Conservation (phyloP, 2,888 invertebrate genomes). For the Tethea ocularis region DNA sequence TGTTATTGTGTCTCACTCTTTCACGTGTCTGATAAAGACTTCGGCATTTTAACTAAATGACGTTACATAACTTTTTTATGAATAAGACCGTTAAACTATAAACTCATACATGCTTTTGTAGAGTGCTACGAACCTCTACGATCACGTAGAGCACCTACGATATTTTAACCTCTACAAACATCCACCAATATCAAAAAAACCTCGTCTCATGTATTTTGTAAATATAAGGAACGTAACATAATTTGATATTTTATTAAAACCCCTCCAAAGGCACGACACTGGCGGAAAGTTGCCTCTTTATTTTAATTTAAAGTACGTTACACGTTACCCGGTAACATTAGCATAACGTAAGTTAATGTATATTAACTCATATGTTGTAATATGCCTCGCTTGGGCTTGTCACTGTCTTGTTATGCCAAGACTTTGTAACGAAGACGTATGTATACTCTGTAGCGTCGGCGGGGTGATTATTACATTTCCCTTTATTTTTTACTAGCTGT, state of each 20-base stretch:
- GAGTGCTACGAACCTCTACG: too few species aligned
- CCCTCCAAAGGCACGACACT: background rate
- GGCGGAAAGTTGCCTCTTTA: background rate
- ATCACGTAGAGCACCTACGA: too few species aligned
- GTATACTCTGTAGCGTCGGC: slow-evolving; percentile 17
- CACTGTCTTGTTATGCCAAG: slow-evolving; percentile 28
- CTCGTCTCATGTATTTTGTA: background rate
- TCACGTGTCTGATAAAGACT: too few species aligned
- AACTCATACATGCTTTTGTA: too few species aligned
- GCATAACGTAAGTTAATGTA: slow-evolving; percentile 29
- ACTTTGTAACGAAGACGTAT: slow-evolving; percentile 34
- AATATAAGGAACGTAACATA: background rate
- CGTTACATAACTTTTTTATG: too few species aligned
- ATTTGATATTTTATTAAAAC: background rate
- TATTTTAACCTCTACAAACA: too few species aligned
- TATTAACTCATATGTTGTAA: slow-evolving; percentile 29
- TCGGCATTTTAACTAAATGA: too few species aligned
- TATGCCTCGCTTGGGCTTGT: slow-evolving; percentile 29
- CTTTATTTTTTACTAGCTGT: background rate
- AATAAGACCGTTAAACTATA: too few species aligned
- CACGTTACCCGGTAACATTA: slow-evolving; percentile 24
- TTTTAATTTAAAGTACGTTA: slow-evolving; percentile 15
- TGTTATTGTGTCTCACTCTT: too few species aligned
- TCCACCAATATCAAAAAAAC: background rate
- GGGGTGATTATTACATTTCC: background rate